Base-by-base conservation (phyloP, 2,113 vertebrate species). In the Rhombomys opimus region DNA sequence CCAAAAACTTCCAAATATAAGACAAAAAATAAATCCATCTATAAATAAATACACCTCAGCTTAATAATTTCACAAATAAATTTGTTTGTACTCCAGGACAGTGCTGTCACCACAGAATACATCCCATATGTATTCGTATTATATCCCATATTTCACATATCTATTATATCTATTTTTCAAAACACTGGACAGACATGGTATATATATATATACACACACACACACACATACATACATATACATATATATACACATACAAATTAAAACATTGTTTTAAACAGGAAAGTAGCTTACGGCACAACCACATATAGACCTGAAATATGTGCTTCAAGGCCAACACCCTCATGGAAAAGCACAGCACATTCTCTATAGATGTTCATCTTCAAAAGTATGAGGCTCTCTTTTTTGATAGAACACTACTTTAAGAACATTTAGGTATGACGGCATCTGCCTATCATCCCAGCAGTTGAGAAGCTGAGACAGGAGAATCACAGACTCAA, bases 351-450 rank as follows among this genome's bases (percentile, higher is more conserved):
- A 13, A 75, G 8, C 76, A 22, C 32, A 72, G 15, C 41, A 70
- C 32, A 13, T 72, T 94, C 59, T 41, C 59, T 7, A 7, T 2
- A 91, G n/a, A 78, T 9, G 11, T 32, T 87, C 52, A 91, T 46
- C 81, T 61, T 94, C 68, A 90, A 82, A 95, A 87, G 20, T 75
- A 67, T 12, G 73, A 93, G 20, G n/a, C 57, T 25, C 12, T 38
- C 80, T 38, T 38, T 38, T 38, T 76, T 11, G 73, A 46, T 46
- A 63, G 23, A 63, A 27, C 38, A 41, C 80, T 59, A 27, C 0
- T 10, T 82, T 85, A 63, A 52, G 14, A 81, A 57, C 32, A 59
- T 57, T 81, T 65, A 46, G 23, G 59, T 46, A 4, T 85, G 81
- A n/a, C 41, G 59, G n/a, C 14, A 63, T 23, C 38, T 84, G 81